Base-by-base conservation (phyloP, 2,888 invertebrate species). In the Tinea semifulvella region DNA sequence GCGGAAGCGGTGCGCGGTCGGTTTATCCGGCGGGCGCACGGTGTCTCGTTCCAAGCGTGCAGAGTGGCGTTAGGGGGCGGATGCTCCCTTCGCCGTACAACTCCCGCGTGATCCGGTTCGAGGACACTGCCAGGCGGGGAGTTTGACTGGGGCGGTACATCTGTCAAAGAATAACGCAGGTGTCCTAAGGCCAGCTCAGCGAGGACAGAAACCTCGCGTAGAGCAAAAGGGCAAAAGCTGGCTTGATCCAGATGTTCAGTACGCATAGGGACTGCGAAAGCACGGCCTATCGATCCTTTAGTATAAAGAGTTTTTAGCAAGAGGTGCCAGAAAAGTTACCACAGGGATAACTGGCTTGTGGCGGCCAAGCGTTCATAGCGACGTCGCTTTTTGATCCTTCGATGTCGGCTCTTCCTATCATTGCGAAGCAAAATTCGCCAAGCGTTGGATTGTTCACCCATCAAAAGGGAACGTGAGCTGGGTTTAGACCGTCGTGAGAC, bases 341-440 rank as follows among this genome's bases (percentile, higher is more conserved):
- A 85, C 84, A 85, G 85, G 85, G 84, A 85, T 85, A 85, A 84
- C 84, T 85, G 84, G 81, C 81, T 84, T 84, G 83, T 83, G 84
- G 84, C 84, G 77, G 82, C 82, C 76, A 75, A 85, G 84, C 84
- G 83, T 75, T 75, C 84, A 72, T 82, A 85, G 84, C 83, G 84
- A 86, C 84, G 84, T 85, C 73, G 84, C 84, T 84, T 85, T 85
- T 86, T 85, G 85, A 85, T 86, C 84, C 80, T 84, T 88, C 85
- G 85, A 87, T 86, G 84, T 87, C 86, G 85, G 85, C 85, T 88
- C 85, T 86, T 87, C 85, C 85, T 87, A 86, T 86, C 85, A 86
- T 87, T 85, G 85, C 75, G 85, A 86, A 85, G 86, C 86, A 83
- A 83, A 87, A 86, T 83, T 86, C 82, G 72, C 84, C 79, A 86